These are phyloP conservation scores for Belonocnema kinseyi DNA, from an alignment of 1,140 invertebrate species.

Conservation along the genomic window DNA sequence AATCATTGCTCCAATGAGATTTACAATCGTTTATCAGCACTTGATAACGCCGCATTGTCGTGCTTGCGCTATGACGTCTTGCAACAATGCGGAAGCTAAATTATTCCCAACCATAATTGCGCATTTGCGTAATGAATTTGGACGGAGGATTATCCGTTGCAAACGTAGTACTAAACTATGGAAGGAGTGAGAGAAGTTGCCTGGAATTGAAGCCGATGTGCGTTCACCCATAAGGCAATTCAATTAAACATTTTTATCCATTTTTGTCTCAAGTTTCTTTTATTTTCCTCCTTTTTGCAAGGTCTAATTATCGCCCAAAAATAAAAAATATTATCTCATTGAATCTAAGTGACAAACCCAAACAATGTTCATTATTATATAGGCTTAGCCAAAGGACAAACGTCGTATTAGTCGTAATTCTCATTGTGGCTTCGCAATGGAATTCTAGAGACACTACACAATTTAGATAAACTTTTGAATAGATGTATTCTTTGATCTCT, in stretches of 20 bases:
- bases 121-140: slow-evolving; percentile 23
- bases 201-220: neutral
- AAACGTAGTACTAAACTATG: slow-evolving; percentile 20
- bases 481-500: no score
- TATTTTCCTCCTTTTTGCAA: no score
- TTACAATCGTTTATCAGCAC: slow-evolving; percentile 11
- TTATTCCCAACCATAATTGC: slow-evolving; percentile 26
- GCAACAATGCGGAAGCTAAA: slow-evolving; percentile 29
- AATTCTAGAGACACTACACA: no score
- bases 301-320: no score
- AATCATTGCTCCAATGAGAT: neutral
- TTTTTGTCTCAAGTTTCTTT: neutral
- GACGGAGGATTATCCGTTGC: slow-evolving; percentile 13
- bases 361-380: no score
- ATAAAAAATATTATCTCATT: no score
- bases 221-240: neutral
- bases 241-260: neutral
- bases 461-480: no score
- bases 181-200: neutral
- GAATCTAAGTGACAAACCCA: no score
- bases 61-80: slow-evolving; percentile 20
- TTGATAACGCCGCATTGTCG: slow-evolving; percentile 22
- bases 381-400: no score
- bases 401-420: no score
- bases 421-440: no score